phyloP scores from a whole-genome alignment of 1,140 invertebrate species.

The Drosophila bocqueti region DNA sequence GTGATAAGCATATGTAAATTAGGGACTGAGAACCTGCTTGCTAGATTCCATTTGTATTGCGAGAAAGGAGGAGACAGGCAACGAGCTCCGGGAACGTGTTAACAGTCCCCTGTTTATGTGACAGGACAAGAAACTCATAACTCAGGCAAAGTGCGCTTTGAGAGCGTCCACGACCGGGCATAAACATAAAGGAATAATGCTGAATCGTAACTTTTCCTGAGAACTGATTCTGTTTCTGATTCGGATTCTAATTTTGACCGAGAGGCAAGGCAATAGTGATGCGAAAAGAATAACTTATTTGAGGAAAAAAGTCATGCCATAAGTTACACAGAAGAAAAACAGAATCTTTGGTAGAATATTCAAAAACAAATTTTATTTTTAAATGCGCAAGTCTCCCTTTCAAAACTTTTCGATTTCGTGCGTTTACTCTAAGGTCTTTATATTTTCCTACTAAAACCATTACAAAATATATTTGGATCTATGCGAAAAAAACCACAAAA shows the following conservation, averaged over 20 bases:
- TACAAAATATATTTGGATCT: neutral
- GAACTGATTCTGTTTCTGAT: slow-evolving; percentile 38
- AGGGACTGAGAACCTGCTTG: slow-evolving; percentile 22
- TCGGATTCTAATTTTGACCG: slow-evolving; percentile 7
- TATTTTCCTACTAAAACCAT: neutral
- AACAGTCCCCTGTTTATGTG: slow-evolving; percentile 20
- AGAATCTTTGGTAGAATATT: neutral
- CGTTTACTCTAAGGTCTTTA: neutral
- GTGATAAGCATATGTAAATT: slow-evolving; percentile 47
- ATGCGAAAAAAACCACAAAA: neutral
- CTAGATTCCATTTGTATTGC: slow-evolving; percentile 24
- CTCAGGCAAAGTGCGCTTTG: slow-evolving; percentile 27
- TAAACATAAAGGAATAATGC: slow-evolving; percentile 47
- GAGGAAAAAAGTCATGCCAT: neutral
- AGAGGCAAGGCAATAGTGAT: neutral
- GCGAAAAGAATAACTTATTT: neutral
- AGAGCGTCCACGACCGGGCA: slow-evolving; percentile 23
- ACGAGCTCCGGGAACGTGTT: slow-evolving; percentile 17
- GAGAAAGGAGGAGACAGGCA: neutral
- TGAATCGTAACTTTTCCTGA: slow-evolving; percentile 48
- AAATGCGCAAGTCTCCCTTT: neutral
- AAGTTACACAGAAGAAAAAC: neutral
- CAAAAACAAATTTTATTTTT: neutral
- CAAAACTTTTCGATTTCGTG: no score
- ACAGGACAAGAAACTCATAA: slow-evolving; percentile 53